These are phyloP conservation scores for Polydrusus pterygomalis DNA, from an alignment of 2,888 invertebrate species.

Conservation along the genomic window DNA sequence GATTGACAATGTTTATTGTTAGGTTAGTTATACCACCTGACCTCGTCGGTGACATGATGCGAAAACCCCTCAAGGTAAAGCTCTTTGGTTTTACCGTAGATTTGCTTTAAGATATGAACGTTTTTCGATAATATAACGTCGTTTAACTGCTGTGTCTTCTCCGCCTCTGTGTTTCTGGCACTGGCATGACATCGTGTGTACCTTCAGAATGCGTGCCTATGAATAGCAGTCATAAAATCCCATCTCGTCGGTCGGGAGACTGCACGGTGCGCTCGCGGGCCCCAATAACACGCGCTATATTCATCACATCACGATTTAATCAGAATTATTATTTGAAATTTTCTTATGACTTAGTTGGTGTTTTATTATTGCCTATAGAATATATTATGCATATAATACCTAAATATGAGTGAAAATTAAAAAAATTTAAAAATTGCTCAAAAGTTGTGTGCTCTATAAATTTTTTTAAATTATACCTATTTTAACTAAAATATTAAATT, in stretches of 20 bases:
- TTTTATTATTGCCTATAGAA: not conserved
- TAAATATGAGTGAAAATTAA: not conserved
- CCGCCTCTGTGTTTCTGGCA: slow-evolving; percentile 22
- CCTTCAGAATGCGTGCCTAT: slow-evolving; percentile 48
- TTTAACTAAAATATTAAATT: no score
- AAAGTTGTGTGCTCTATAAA: no score
- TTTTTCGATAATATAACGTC: no score
- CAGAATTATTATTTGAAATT: not conserved
- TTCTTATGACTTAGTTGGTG: not conserved
- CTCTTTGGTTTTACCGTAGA: no score
- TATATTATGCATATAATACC: not conserved
- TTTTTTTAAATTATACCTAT: no score
- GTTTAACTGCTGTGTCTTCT: not conserved
- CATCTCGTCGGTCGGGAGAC: slow-evolving; percentile 45
- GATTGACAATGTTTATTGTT: no score
- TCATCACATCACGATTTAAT: not conserved
- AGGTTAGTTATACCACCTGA: no score
- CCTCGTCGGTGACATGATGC: no score
- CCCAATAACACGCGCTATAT: slow-evolving; percentile 33
- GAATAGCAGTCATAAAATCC: slow-evolving; percentile 53
- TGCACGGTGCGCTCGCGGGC: slow-evolving; percentile 40
- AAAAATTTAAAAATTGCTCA: not conserved
- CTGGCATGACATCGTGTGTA: slow-evolving; percentile 38
- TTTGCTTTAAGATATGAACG: no score
- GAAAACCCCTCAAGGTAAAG: no score